Base-by-base conservation (phyloP, 2,113 vertebrate species). In the Petrocephalus zakoni region DNA sequence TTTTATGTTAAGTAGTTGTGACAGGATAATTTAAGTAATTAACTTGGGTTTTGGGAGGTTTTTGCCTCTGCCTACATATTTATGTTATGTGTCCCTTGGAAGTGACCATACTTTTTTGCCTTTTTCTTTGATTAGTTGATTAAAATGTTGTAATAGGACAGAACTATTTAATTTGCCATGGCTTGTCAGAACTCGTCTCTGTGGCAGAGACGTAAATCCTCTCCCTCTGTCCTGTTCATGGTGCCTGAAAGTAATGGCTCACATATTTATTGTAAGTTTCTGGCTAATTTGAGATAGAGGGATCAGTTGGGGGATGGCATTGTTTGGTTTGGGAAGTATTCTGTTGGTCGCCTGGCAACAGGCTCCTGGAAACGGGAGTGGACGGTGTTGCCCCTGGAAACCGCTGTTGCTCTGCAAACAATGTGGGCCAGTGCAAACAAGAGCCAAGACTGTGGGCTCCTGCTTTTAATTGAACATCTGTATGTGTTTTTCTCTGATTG, bases 301-400 rank as follows among this genome's bases (percentile, higher is more conserved):
- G 93, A 95, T 96, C 94, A 97, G 95, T 96, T 95, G 91, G 94
- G 96, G 95, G 95, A 94, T 95, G 96, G 96, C 95, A 97, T 97
- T 99, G 97, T 98, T 99, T 99, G 96, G 95, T 98, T 99, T 99
- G 97, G 97, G 97, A 97, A 97, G 97, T 96, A 97, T 97, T 97
- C 95, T 96, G 93, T 90, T 86, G 87, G 97, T 98, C 91, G 95
- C 98, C 68, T 90, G 91, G 98, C 98, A 97, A 99, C 97, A 93
- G 93, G 96, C 93, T 95, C 96, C 94, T 96, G 95, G 97, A 96
- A 96, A 94, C 96, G 92, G 96, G 96, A 97, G 97, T 95, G 96
- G 96, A 97, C 96, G 92, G 94, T 93, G 97, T 98, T 93, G 91
- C 94, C 96, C 96, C 85, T 95, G 95, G 98, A 98, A 99, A 99